Base-by-base conservation (phyloP, 2,888 invertebrate genomes). In the Hypselothyrea guttata region DNA sequence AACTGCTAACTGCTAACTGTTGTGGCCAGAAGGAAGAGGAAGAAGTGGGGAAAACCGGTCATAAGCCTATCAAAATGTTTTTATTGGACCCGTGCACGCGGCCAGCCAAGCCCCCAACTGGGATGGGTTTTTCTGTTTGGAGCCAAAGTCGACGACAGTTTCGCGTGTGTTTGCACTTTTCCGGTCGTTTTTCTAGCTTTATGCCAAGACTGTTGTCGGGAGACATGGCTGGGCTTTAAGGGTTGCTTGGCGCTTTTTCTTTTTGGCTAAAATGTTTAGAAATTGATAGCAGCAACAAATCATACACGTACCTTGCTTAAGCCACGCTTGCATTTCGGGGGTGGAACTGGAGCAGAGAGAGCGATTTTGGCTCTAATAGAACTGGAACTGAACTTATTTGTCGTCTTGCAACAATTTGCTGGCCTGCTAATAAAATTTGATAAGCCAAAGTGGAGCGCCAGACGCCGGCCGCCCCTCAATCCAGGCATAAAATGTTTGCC, bases 81-180 rank as follows among this genome's bases (percentile, higher is more conserved):
- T 83, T 84, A 85, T 85, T 85, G 69, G 71, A 59, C 44, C 56
- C 66, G 59, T 61, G 75, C 85, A 83, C 83, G 83, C 83, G 75
- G 44, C 67, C 16, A 31, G 58, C 64, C 65, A 63, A 69, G 69
- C 70, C 82, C 59, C 71, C 63, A 31, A 8, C 15, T 8, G 13
- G 38, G 7, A 30, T 22, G 44, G 15, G 22, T 22, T 22, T 22
- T 22, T 2, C 38, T 9, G 16, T 12, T 13, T 30, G 48, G 9
- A 35, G 31, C 41, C 13, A 51, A 44, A 33, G 51, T 60, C 75
- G 74, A 61, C 77, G 77, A 79, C 78, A 75, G 69, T 82, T 84
- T 84, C 79, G 84, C 84, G 81, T 78, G 81, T 78, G 81, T 84
- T 82, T 82, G 76, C 82, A 82, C 76, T 84, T 82, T 82, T 82